Base-by-base conservation (phyloP, 2,113 vertebrate genomes). In the Equus przewalskii region DNA sequence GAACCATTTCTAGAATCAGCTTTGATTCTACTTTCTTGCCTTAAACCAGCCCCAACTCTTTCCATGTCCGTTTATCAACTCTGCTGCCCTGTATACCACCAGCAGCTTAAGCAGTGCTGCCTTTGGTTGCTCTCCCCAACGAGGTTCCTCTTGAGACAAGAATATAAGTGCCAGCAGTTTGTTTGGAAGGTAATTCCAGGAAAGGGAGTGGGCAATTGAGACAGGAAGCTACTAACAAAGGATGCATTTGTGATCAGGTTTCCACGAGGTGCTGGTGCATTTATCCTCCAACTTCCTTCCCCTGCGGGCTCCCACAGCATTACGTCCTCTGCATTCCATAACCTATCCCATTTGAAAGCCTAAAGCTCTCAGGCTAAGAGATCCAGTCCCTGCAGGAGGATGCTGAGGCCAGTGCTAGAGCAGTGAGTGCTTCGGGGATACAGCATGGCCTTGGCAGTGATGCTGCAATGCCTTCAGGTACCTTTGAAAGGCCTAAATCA, bases 401-500 rank as follows among this genome's bases (percentile, higher is more conserved):
- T 21, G 30, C 64, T 24, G 4, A 78, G 36, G 76, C 26, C n/a
- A 30, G 4, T 36, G 36, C 2, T 33, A 7, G 60, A 62, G 13
- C 30, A 26, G 10, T 7, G n/a, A 36, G 33, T 1, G 7, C 49
- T 49, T 10, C 0, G 2, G 13, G 3, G 2, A 19, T 2, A 46
- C 1, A 6, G 6, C 33, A 3, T 4, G 0, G 24, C 26, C 33
- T 12, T 54, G 4, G 5, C 69, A 64, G n/a, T 19, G 26, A 41
- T 7, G 21, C 10, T 46, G 11, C 4, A 70, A 15, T 41, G 21
- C 26, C 14, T 54, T 4, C 11, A 11, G 13, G 79, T 16, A 78
- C 33, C 49, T 41, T 18, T 24, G 82, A 75, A 58, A 82, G 44
- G 33, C 7, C 33, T 14, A 22, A 16, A n/a, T 51, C 81, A 78